These are phyloP conservation scores for Bombus sylvicola DNA, from an alignment of 1,140 invertebrate genomes.

Conservation along the genomic window DNA sequence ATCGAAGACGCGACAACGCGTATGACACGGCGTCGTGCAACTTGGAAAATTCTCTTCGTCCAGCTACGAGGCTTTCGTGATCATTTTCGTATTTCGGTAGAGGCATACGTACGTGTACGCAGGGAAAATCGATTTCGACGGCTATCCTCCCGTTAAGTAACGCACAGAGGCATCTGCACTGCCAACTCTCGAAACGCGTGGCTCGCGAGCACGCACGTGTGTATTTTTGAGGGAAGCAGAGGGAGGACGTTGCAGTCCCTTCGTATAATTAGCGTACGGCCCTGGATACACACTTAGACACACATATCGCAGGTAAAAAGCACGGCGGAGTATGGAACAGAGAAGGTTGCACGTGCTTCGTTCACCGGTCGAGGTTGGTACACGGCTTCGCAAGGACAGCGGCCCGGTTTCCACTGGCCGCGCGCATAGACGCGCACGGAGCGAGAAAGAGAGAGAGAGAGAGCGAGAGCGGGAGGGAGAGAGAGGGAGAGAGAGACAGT, in stretches of 20 bases:
- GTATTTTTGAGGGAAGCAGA: not conserved
- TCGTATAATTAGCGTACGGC: constrained; percentile 46
- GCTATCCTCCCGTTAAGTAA: not conserved
- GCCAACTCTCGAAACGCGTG: not conserved
- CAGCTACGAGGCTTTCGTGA: no score
- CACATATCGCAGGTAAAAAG: constrained; percentile 53
- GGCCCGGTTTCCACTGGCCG: constrained; percentile 73
- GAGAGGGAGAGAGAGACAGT: not conserved
- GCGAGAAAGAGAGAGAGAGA: no score
- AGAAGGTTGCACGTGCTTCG: constrained; percentile 61
- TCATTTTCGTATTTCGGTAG: no score
- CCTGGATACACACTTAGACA: constrained; percentile 37
- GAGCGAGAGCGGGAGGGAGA: no score
- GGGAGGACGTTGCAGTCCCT: constrained; percentile 2
- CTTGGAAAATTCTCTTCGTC: not conserved
- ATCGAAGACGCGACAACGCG: no score
- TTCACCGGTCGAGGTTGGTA: constrained; percentile 63
- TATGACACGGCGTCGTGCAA: no score
- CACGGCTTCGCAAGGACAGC: constrained; percentile 69
- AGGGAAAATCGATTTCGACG: constrained; percentile 7
- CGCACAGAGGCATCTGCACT: not conserved
- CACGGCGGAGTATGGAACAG: constrained; percentile 45
- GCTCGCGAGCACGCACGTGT: not conserved
- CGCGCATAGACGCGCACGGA: constrained; percentile 10
- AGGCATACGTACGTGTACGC: no score